Base-by-base conservation (phyloP, 1,140 invertebrate genomes). In the Tribolium madens region DNA sequence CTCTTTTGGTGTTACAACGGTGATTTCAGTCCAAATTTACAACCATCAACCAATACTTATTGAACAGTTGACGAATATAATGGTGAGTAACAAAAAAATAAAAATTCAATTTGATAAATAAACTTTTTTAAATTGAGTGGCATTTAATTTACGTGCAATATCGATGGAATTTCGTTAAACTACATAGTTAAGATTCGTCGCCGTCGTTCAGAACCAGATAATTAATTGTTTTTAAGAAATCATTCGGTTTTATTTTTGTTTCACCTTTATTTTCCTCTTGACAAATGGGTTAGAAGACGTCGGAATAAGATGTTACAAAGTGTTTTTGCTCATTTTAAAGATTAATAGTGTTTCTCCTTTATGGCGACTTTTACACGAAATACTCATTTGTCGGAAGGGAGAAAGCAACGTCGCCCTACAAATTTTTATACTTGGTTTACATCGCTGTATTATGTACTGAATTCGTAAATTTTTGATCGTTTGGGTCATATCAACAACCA, bases 301-400 rank as follows among this genome's bases (percentile, higher is more conserved):
- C 68, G 47, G 42, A 71, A 71, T 71, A 71, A 71, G 68, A 71
- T 71, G 68, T 71, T 71, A 71, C 68, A 71, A 71, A 47, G 68
- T 71, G 68, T 71, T 71, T 71, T 71, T 71, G 36, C 68, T 71
- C 68, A 47, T 71, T 71, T 71, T 71, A 71, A 71, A 71, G 68
- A 71, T 71, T 71, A 71, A 71, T 71, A 71, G 68, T 71, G 47
- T 47, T 71, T 71, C 42, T 36, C 68, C 42, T 71, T 47, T 47
- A 50, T 71, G 68, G 47, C 36, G 36, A 48, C 47, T 71, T 71
- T 71, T 48, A 71, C 68, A 71, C 47, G 47, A 71, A 48, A 71
- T 47, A 36, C 68, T 64, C 57, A 64, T 64, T 64, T 64, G 57
- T 64, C n/a, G 57, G 10, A 64, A 33, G 21, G 10, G 21, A 12